A percentile compares a stretch with the other conserved stretches of the same genome.
Evolutionary conservation across 2,113 vertebrate species (phyloP).

Genomic region (Papio anubis): DNA sequence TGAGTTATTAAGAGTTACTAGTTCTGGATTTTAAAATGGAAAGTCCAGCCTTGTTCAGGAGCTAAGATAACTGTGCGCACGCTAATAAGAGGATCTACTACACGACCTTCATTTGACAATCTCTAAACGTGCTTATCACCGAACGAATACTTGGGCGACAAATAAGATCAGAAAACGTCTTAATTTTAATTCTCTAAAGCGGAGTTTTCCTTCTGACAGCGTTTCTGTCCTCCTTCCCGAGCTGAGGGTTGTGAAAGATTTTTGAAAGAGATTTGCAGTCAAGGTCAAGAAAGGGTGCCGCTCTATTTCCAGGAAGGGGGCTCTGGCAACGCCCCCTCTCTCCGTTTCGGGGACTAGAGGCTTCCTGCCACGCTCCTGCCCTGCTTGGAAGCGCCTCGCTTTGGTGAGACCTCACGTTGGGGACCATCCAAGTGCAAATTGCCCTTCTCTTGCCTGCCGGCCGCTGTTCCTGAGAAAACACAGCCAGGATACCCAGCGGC

Average conservation of each 20-base stretch:
- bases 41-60: not conserved
- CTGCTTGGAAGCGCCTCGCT: not conserved
- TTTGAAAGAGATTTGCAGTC: slow-evolving; percentile 57
- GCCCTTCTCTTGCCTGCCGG: slow-evolving; percentile 7
- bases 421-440: not conserved
- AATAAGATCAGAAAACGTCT: slow-evolving; percentile 4
- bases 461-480: not conserved
- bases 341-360: not conserved
- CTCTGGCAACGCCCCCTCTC: not conserved
- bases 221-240: not conserved
- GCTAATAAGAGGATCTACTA: slow-evolving; percentile 55
- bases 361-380: not conserved
- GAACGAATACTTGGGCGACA: not conserved
- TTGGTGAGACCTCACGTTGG: not conserved
- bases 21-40: not conserved
- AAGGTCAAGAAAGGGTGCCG: slow-evolving; percentile 73
- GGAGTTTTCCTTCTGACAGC: slow-evolving; percentile 7
- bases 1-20: not conserved
- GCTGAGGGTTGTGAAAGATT: not conserved
- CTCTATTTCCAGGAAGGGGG: slow-evolving; percentile 22
- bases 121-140: slow-evolving; percentile 12
- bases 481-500: not conserved
- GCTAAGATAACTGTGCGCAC: not conserved
- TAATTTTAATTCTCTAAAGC: not conserved
- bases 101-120: slow-evolving; percentile 70